These are phyloP conservation scores for Gorsachius goisagi DNA, from an alignment of 2,113 vertebrate genomes.

Conservation along the genomic window DNA sequence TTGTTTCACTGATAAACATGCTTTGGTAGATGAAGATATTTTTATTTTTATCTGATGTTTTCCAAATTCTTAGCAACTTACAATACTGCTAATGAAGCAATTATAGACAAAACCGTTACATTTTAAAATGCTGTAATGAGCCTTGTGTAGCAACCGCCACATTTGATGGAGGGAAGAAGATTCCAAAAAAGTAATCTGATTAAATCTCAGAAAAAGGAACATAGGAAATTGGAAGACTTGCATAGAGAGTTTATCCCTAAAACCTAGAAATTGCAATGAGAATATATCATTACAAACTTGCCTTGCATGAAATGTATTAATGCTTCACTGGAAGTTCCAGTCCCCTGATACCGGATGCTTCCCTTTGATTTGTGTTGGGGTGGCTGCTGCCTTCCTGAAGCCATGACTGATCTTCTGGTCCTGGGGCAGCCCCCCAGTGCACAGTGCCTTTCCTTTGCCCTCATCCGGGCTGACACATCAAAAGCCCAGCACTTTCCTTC, in stretches of 20 bases:
- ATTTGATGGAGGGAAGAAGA: background rate
- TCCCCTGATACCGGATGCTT: background rate
- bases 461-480: rapidly evolving
- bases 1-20: background rate
- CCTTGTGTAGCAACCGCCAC: rapidly evolving
- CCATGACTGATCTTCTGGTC: no score
- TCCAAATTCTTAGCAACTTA: background rate
- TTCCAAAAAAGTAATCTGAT: background rate
- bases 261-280: background rate
- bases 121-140: background rate
- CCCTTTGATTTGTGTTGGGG: background rate
- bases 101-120: background rate
- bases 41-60: background rate
- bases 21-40: background rate
- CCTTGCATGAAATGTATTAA: background rate
- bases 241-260: background rate
- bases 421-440: background rate
- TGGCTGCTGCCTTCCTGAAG: rapidly evolving
- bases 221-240: background rate
- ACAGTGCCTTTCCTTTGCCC: background rate
- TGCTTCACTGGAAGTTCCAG: background rate
- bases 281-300: background rate
- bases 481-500: background rate
- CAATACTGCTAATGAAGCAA: background rate
- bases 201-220: background rate